Base-by-base conservation (phyloP, 2,888 invertebrate genomes). In the Sericinus montela region DNA sequence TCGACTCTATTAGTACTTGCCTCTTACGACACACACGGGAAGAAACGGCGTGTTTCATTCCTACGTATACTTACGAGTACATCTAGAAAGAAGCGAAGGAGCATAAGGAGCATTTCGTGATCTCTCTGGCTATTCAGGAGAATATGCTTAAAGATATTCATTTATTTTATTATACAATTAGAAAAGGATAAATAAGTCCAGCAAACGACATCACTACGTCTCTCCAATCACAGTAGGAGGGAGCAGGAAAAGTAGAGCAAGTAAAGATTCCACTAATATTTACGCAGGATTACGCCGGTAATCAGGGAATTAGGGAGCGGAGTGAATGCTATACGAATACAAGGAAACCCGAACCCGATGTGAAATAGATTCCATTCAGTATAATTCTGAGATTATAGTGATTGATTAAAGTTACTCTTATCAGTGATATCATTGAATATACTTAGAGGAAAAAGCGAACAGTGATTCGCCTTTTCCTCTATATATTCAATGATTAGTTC, bases 221-320 rank as follows among this genome's bases (percentile, higher is more conserved):
- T 19, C 35, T 41, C 19, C 30, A 40, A 47, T 41, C 28, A 41
- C 25, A 11, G 25, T 15, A 30, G 8, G 40, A 45, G 16, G 23
- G 36, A 49, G 13, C 10, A 25, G 36, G 25, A 30, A n/a, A 37
- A 36, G 36, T 35, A 19, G 28, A 36, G 23, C 14, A 11, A 35
- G 45, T 41, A 41, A 41, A 45, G 41, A 51, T 51, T 41, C 45
- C 45, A 37, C 30, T 51, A 42, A 42, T 51, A 45, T 38, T 30
- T 30, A 36, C 36, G 37, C 14, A 45, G 45, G 45, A 45, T 51
- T 45, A 51, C 45, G 28, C 37, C 15, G 11, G 41, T 45, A 49
- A 51, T 51, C 45, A 51, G 37, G 41, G 50, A 42, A 51, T 51
- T 45, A 45, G 37, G 34, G 28, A 23, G 14, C 25, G 42, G 37